Base-by-base conservation (phyloP, 2,888 invertebrate genomes). In the Synanthedon myopaeformis region DNA sequence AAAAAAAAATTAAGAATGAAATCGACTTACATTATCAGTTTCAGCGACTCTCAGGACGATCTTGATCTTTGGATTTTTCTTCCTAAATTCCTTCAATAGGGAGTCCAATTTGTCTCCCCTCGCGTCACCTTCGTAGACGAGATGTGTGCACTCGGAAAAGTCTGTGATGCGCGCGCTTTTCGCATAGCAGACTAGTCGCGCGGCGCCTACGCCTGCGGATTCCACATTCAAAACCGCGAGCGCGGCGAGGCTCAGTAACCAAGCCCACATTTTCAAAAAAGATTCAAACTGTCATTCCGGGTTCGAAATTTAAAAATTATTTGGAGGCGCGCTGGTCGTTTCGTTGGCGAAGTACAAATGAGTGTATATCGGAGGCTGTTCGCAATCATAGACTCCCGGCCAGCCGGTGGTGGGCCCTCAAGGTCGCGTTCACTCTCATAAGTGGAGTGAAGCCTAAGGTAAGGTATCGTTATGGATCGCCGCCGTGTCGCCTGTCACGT, bases 31-130 rank as follows among this genome's bases (percentile, higher is more conserved):
- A 89, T 91, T 89, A 69, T 91, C 90, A 57, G 79, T 82, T 58
- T 90, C 90, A 59, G 80, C 76, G 53, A 89, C 87, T 56, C 88
- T 86, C 58, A 91, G 68, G 58, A 90, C 73, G 59, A 90, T 80
- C 75, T 90, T 90, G 61, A 88, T 72, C 55, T 83, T 77, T 28
- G 88, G 86, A 58, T 85, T 82, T 56, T 72, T 74, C 59, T 85
- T 85, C 65, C 82, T 82, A 61, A 89, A 82, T 58, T 81, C 83
- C 69, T 89, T 89, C 61, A 87, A 63, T 48, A 86, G 54, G 28
- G 65, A 63, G 35, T 83, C 84, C 53, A 88, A 76, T 57, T 84
- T 81, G 4, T 85, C 82, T 58, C 82, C 87, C 59, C 84, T 76
- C 54, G 78, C 79, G 58, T 76, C 71, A 53, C 89, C 88, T 53